Percentiles rank a stretch among this genome's conserved stretches.
phyloP scores from a whole-genome alignment of 2,888 invertebrate species.

The Pseudoips prasinana region DNA sequence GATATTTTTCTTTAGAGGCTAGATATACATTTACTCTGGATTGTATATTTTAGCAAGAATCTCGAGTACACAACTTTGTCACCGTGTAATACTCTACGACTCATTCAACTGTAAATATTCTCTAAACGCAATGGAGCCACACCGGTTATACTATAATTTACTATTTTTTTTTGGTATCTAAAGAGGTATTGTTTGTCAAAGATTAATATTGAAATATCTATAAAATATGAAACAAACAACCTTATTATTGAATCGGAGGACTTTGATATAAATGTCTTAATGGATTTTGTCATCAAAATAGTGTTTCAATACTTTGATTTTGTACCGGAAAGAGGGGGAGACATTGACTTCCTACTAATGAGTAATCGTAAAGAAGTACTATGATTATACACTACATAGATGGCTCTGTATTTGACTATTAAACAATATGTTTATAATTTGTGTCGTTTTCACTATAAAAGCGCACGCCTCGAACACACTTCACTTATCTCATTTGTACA shows the following conservation, averaged over 20 bases:
- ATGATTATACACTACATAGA: conserved; percentile 64
- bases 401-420: conserved; percentile 79
- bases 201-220: conserved; percentile 63
- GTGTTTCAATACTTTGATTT: conserved; percentile 55
- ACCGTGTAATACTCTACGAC: conserved; percentile 40
- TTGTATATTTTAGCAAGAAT: conserved; percentile 21
- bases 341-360: conserved; percentile 44
- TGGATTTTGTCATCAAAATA: conserved; percentile 58
- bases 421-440: conserved; percentile 66
- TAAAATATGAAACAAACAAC: conserved; percentile 63
- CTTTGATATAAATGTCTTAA: conserved; percentile 53
- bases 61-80: conserved; percentile 34
- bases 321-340: conserved; percentile 66
- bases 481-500: conserved; percentile 83
- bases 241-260: conserved; percentile 60
- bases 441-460: conserved; percentile 54
- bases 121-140: conserved; percentile 49
- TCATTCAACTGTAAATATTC: conserved; percentile 44
- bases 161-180: conserved; percentile 69
- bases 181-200: conserved; percentile 63
- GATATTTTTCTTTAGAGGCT: conserved; percentile 21
- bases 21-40: conserved; percentile 27
- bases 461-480: conserved; percentile 54
- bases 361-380: conserved; percentile 49
- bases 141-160: conserved; percentile 62